Percentiles rank a stretch among this genome's conserved stretches.
These are phyloP conservation scores for Panagrolaimus sp. DNA, from an alignment of 1,140 invertebrate species.

Conservation along the genomic window DNA sequence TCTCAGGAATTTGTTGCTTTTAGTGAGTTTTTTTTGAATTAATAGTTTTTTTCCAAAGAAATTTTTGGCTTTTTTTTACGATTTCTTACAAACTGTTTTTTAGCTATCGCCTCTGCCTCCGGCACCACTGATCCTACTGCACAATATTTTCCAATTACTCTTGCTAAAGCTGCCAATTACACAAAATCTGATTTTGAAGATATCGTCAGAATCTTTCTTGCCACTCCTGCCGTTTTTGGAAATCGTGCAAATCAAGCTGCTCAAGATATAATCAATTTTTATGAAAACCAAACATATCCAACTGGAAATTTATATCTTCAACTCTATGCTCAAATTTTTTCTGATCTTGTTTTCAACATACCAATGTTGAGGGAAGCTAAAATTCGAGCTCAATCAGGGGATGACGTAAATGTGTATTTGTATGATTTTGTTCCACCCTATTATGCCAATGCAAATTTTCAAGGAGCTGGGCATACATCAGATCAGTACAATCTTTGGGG, in stretches of 20 bases:
- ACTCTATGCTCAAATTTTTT: not conserved
- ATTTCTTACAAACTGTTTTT: no score
- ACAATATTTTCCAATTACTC: not conserved
- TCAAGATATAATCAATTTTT: not conserved
- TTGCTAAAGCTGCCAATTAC: not conserved
- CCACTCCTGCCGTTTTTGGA: not conserved
- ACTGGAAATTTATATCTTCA: not conserved
- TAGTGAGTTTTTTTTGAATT: not conserved
- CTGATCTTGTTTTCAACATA: not conserved
- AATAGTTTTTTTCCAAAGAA: no score
- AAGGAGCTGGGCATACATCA: not conserved
- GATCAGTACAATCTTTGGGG: not conserved
- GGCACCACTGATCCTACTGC: constrained; percentile 24
- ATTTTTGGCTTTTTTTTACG: no score
- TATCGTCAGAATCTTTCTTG: not conserved
- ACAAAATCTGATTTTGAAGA: not conserved
- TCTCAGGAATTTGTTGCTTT: not conserved
- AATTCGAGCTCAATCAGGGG: constrained; percentile 7
- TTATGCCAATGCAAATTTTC: not conserved
- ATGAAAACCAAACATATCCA: not conserved
- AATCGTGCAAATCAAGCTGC: not conserved
- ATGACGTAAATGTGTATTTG: constrained; percentile 5
- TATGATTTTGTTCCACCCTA: not conserved
- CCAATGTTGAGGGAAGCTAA: not conserved
- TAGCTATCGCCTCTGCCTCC: not conserved